These are phyloP conservation scores for Therioaphis trifolii DNA, from an alignment of 2,888 invertebrate species.

Conservation along the genomic window DNA sequence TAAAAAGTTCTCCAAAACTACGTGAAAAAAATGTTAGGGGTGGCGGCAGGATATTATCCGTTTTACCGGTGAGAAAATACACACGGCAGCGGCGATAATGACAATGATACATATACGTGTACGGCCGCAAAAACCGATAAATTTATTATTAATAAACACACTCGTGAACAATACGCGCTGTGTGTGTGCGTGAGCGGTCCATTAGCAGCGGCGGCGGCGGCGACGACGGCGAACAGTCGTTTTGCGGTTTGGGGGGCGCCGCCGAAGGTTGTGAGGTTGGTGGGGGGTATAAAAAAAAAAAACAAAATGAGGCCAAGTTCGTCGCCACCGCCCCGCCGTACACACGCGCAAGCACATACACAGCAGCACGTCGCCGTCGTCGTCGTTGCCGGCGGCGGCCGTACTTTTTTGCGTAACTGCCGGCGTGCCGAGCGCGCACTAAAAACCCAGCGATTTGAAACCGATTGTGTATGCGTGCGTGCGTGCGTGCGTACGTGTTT, in stretches of 20 bases:
- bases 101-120: background rate
- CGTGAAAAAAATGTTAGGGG: too few relatives aligned
- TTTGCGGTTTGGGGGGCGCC: slow-evolving; percentile 10
- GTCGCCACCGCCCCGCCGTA: background rate
- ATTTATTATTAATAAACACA: background rate
- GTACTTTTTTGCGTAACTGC: slow-evolving; percentile 34
- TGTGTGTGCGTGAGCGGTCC: slow-evolving; percentile 38
- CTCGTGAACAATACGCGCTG: background rate
- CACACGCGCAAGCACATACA: slow-evolving; percentile 10
- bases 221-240: too few relatives aligned
- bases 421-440: too few relatives aligned
- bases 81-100: background rate
- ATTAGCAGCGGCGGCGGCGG: slow-evolving; percentile 15
- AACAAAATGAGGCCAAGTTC: slow-evolving; percentile 55
- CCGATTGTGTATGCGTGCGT: too few relatives aligned
- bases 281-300: background rate
- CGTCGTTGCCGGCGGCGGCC: background rate
- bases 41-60: too few relatives aligned
- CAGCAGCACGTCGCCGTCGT: background rate
- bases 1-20: too few relatives aligned
- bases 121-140: background rate
- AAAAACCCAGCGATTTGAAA: too few relatives aligned
- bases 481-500: too few relatives aligned
- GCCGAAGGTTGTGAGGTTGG: background rate
- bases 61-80: too few relatives aligned